phyloP scores from a whole-genome alignment of 2,797 vertebrate genomes.

The Steatocranus sp. region DNA sequence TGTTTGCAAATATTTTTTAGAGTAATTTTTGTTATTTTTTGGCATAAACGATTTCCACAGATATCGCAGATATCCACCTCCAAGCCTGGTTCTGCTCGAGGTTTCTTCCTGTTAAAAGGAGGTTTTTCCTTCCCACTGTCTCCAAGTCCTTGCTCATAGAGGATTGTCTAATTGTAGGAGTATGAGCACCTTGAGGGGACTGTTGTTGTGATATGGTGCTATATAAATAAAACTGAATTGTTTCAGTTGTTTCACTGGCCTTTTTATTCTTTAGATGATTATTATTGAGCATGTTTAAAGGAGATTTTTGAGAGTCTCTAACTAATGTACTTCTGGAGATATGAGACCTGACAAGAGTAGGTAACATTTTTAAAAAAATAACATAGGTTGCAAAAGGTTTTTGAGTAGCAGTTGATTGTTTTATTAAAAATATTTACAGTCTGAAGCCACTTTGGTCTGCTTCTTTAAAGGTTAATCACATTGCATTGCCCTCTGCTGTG shows the following conservation, averaged over 20 bases:
- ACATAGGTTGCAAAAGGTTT: neutral
- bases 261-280: neutral
- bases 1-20: neutral
- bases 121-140: neutral
- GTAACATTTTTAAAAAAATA: neutral
- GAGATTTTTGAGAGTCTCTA: neutral
- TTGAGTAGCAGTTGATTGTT: neutral
- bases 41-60: neutral
- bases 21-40: neutral
- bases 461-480: neutral
- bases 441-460: neutral
- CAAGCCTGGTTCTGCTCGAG: neutral
- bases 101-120: neutral
- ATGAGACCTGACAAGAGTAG: neutral
- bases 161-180: neutral
- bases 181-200: neutral
- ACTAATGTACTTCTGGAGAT: neutral
- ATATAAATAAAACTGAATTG: neutral
- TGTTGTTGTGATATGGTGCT: neutral
- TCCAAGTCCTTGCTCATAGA: neutral
- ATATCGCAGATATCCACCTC: neutral
- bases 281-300: neutral
- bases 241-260: neutral
- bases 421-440: neutral
- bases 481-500: neutral